A percentile compares a stretch with the other conserved stretches of the same genome.
Evolutionary conservation across 2,113 vertebrate species (phyloP).

Genomic region (Cichladusa arquata): DNA sequence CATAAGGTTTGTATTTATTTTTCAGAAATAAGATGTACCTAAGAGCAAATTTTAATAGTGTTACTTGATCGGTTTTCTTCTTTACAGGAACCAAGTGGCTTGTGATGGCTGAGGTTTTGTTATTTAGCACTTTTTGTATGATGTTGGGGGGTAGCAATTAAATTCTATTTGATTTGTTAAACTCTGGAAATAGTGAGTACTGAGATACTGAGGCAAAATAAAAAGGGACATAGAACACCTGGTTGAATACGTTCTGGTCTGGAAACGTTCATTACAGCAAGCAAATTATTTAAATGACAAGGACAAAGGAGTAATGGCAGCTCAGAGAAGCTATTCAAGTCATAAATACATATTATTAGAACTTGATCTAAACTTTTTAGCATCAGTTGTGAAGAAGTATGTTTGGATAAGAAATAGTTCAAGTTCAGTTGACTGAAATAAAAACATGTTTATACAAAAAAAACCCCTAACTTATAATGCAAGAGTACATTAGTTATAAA

Average conservation of each 20-base stretch:
- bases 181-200: background rate
- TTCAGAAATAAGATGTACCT: background rate
- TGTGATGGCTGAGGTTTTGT: background rate
- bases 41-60: background rate
- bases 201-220: background rate
- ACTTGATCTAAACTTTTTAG: background rate
- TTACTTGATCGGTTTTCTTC: background rate
- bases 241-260: background rate
- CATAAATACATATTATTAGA: background rate
- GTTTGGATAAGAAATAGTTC: background rate
- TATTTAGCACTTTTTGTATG: background rate
- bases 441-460: background rate
- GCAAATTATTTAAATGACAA: background rate
- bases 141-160: background rate
- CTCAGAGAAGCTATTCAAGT: background rate
- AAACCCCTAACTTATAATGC: background rate
- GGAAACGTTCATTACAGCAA: background rate
- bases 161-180: background rate
- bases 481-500: background rate
- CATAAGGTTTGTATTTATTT: background rate
- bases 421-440: background rate
- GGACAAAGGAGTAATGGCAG: background rate
- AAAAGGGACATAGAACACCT: background rate
- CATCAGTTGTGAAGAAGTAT: background rate
- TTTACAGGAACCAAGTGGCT: background rate